Conservation (phyloP, 2,797 vertebrate species). For the Phylloscopus collybita region DNA sequence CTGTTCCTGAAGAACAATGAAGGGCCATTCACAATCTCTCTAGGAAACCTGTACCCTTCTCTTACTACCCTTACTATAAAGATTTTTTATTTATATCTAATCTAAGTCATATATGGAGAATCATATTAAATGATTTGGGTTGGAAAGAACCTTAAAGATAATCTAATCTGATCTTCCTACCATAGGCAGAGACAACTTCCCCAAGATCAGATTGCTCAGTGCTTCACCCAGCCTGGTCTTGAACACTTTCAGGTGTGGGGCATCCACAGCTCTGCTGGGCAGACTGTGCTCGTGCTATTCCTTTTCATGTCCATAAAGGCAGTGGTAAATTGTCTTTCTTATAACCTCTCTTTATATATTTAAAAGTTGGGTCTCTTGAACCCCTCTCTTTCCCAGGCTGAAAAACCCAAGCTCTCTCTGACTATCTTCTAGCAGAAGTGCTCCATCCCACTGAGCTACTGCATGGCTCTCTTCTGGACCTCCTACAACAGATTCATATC, state of each 20-base stretch:
- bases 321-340: background rate
- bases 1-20: background rate
- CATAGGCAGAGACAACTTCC: background rate
- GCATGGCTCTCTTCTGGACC: rapidly evolving
- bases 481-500: rapidly evolving
- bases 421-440: rapidly evolving
- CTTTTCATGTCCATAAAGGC: background rate
- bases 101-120: background rate
- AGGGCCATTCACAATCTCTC: background rate
- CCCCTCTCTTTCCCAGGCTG: background rate
- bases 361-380: background rate
- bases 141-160: background rate
- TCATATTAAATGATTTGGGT: background rate
- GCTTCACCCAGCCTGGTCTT: background rate
- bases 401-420: background rate
- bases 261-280: background rate
- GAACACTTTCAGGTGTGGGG: background rate
- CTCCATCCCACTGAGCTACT: rapidly evolving
- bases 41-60: background rate
- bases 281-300: background rate
- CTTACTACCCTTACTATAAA: background rate
- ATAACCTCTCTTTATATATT: background rate
- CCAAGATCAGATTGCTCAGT: background rate
- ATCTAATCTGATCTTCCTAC: background rate
- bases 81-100: background rate